Evolutionary conservation across 2,113 vertebrate genomes (phyloP).

Genomic region (Dasyprocta punctata): DNA sequence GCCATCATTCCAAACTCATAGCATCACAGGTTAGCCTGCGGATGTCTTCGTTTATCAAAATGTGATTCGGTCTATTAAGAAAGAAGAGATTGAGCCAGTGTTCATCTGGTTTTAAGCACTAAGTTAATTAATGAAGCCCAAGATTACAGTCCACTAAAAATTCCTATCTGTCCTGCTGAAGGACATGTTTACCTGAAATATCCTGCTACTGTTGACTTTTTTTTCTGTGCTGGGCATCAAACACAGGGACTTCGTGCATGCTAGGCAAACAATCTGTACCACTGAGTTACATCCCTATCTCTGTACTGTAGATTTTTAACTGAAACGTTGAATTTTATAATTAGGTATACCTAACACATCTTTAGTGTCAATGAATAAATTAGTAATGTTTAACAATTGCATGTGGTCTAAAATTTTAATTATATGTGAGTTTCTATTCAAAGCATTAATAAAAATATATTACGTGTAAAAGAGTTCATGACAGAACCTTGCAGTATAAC

Average conservation of each 20-base stretch:
- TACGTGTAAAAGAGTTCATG: not conserved
- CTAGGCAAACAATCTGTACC: not conserved
- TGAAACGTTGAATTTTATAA: conserved; percentile 40
- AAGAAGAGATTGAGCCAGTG: not conserved
- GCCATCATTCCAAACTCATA: not conserved
- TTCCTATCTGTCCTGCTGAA: not conserved
- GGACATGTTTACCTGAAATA: conserved; percentile 24
- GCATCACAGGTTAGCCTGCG: not conserved
- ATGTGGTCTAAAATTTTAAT: conserved; percentile 23
- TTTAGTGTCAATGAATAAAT: conserved; percentile 27
- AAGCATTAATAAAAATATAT: conserved; percentile 26
- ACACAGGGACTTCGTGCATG: not conserved
- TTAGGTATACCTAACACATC: not conserved
- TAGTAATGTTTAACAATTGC: conserved; percentile 14
- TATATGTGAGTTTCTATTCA: not conserved
- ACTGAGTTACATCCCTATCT: not conserved
- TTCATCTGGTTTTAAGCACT: not conserved
- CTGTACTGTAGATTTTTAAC: conserved; percentile 21
- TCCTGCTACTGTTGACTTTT: not conserved
- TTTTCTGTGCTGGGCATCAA: not conserved
- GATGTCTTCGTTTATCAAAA: not conserved
- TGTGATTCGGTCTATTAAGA: not conserved
- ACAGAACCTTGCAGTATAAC: not conserved
- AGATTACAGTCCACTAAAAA: not conserved
- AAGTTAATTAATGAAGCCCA: not conserved